These are phyloP conservation scores for Periphyllus acericola DNA, from an alignment of 2,888 invertebrate genomes.

Conservation along the genomic window DNA sequence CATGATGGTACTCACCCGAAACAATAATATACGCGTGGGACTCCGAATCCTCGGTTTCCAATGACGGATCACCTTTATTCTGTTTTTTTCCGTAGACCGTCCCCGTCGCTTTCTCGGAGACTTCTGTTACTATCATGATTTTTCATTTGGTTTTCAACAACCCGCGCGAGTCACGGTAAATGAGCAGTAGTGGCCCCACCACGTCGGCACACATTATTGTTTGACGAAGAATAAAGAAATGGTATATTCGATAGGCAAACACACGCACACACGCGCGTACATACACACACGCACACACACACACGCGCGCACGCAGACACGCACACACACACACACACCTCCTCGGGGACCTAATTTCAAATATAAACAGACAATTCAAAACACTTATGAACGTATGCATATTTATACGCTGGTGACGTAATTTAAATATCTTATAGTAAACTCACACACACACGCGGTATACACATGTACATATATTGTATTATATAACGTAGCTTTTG, in stretches of 20 bases:
- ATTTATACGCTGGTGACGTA: neutral
- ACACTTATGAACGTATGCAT: neutral
- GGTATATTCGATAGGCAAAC: neutral
- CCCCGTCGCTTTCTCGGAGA: slow-evolving; percentile 10
- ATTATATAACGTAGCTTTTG: neutral
- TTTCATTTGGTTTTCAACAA: slow-evolving; percentile 5
- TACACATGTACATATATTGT: neutral
- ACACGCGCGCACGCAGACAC: too few species aligned
- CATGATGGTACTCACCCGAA: neutral
- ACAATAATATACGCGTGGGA: neutral
- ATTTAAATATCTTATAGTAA: neutral
- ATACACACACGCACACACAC: too few species aligned
- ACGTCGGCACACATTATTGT: neutral
- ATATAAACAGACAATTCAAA: slow-evolving; percentile 43
- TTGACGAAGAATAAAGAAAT: slow-evolving; percentile 19
- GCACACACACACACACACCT: too few species aligned
- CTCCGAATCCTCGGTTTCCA: neutral
- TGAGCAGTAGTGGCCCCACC: neutral
- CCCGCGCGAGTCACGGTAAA: neutral
- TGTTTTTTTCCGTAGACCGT: neutral
- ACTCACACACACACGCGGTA: neutral
- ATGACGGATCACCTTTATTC: neutral
- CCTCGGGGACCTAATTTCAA: slow-evolving; percentile 7
- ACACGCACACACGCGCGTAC: too few species aligned
- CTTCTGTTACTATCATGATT: slow-evolving; percentile 3